Percentiles rank a stretch among this genome's conserved stretches.
phyloP scores from a whole-genome alignment of 37 sponge, comb jelly and placozoan species.

The Halichondria panicea region DNA sequence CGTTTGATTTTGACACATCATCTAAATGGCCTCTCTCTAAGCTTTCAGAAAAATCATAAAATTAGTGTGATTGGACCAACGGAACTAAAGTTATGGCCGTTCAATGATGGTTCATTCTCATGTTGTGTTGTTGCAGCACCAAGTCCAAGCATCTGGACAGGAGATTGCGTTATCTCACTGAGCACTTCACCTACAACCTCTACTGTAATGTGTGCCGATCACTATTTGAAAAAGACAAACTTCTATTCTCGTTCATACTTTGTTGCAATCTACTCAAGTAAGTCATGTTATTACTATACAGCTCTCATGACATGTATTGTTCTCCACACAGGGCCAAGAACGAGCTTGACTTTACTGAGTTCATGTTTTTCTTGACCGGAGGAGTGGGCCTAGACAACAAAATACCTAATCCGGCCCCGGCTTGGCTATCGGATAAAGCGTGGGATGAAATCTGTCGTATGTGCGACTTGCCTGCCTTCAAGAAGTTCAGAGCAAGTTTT shows the following conservation, averaged over 20 bases:
- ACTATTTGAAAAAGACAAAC: slow-evolving; percentile 99
- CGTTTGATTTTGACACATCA: too few species aligned
- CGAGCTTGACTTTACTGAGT: slow-evolving; percentile 78
- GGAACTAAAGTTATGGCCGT: background rate
- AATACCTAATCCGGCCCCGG: slow-evolving; percentile 84
- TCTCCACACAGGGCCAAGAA: slow-evolving; percentile 71
- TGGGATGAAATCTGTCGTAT: slow-evolving; percentile 99
- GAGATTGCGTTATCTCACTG: slow-evolving; percentile 89
- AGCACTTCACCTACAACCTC: slow-evolving; percentile 99
- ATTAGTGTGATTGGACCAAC: background rate
- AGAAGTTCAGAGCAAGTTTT: slow-evolving; percentile 60
- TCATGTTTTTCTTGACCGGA: slow-evolving; percentile 99
- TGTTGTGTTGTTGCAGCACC: slow-evolving; percentile 76
- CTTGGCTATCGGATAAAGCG: slow-evolving; percentile 95
- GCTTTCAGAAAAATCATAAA: background rate
- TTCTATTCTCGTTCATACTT: slow-evolving; percentile 98
- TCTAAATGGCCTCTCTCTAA: background rate
- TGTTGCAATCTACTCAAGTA: slow-evolving; percentile 91
- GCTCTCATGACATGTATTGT: background rate
- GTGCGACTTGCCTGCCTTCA: slow-evolving; percentile 82
- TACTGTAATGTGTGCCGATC: slow-evolving; percentile 99
- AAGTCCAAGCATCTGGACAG: slow-evolving; percentile 96
- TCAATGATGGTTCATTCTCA: too few species aligned
- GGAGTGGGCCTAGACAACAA: slow-evolving; percentile 99
- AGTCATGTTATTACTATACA: slow-evolving; percentile 10